These are phyloP conservation scores for Phengaris alcon DNA, from an alignment of 2,888 invertebrate species.

Conservation along the genomic window DNA sequence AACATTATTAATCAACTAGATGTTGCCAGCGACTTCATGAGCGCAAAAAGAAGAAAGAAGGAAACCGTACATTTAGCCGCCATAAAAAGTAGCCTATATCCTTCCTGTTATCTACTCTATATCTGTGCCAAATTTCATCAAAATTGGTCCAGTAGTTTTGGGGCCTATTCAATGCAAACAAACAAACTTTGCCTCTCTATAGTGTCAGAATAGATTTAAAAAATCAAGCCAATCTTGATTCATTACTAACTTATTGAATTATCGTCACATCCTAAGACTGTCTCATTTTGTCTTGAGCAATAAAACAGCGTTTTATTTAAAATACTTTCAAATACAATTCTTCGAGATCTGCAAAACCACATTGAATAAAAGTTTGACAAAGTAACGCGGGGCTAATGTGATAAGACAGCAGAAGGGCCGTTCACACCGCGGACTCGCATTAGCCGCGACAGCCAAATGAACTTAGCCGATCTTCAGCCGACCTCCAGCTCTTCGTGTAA, in stretches of 20 bases:
- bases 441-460: constrained; percentile 39
- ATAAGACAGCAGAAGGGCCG: constrained; percentile 38
- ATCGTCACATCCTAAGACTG: neutral
- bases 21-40: no score
- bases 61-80: no score
- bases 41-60: no score
- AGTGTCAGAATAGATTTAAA: no score
- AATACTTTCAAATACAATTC: neutral
- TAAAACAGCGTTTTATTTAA: neutral
- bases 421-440: constrained; percentile 40
- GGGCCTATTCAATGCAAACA: no score
- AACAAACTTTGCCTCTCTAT: no score
- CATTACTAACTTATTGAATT: neutral
- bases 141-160: no score
- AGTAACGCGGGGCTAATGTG: constrained; percentile 36
- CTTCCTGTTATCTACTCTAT: no score
- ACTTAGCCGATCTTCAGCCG: constrained; percentile 40
- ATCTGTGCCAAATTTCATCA: no score
- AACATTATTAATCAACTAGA: no score
- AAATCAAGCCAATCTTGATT: no score
- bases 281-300: neutral
- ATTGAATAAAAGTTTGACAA: constrained; percentile 27
- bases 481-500: constrained; percentile 41
- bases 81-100: no score
- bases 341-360: neutral